Evolutionary conservation across 1,140 invertebrate genomes (phyloP), one percentile per base, ranked within the genome.

Genomic region (Trachymyrmex septentrionalis): DNA sequence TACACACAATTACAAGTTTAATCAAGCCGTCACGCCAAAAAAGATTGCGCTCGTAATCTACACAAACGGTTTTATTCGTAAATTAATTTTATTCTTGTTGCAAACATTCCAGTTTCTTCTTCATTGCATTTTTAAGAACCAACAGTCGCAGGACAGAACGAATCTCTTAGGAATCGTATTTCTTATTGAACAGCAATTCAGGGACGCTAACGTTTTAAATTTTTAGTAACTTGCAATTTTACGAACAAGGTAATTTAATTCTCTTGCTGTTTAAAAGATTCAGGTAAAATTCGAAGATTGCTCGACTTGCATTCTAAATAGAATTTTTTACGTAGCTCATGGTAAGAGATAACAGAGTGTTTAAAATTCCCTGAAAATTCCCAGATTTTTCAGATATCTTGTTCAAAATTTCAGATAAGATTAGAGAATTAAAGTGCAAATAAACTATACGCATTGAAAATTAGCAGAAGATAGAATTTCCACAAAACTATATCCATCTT

Each of bases 1-100:
- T 44, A 44, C 14, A 50, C 48, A 16, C 3, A 50, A 34, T 82
- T 44, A n/a, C 7, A 34, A 82, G 38, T 73, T 84, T 84, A 9
- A 84, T 63, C 27, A 50, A 61, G 69, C 24, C 21, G 21, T 55
- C 16, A 9, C 9, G 55, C 3, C 19, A 9, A 61, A 24, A 75
- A 73, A 73, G 16, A 34, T 21, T 73, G 7, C 67, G 14, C 24
- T 50, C 16, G 34, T 59, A n/a, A 61, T 34, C 55, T 48, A 71
- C 10, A 53, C 10, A 6, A 34, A 16, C 14, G 14, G 9, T 50
- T 84, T 21, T 48, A 24, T 44, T 14, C n/a, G 19, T 21, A 55
- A 72, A 2, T 61, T 73, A 19, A 81, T n/a, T 14, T n/a, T 1
- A 30, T 16, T 59, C 57, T 16, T 3, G 14, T 59, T 30, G 6